Percentiles rank a stretch among this genome's conserved stretches.
phyloP scores from a whole-genome alignment of 2,113 vertebrate species.

The Malurus elegans region DNA sequence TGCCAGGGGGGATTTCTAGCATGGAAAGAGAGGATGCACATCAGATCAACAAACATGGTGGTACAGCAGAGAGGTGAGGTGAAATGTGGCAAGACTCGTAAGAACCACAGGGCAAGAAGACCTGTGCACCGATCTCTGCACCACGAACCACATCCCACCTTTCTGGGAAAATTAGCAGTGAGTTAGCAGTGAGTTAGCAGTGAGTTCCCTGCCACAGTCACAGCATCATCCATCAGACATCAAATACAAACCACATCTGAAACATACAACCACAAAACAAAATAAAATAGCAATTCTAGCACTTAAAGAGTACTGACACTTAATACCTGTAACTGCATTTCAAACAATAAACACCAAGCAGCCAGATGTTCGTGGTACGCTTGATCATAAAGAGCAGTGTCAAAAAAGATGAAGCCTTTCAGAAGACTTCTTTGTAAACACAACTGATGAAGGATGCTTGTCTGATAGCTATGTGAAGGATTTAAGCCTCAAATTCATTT shows the following conservation, averaged over 20 bases:
- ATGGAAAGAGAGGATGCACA: neutral
- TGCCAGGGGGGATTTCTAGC: neutral
- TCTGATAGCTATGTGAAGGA: neutral
- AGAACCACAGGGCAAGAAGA: neutral
- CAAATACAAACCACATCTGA: neutral
- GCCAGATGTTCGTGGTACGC: accelerated
- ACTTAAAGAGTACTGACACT: neutral
- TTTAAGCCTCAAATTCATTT: neutral
- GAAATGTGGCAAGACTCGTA: neutral
- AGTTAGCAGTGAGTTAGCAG: neutral
- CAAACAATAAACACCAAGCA: neutral
- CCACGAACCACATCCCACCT: neutral
- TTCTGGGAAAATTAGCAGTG: neutral
- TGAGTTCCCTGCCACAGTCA: neutral
- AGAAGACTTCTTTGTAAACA: neutral
- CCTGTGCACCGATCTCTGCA: neutral
- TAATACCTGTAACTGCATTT: neutral
- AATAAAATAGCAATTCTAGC: neutral
- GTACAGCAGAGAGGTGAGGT: neutral
- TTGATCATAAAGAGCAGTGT: neutral
- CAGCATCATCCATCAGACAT: neutral
- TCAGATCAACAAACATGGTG: neutral
- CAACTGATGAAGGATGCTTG: neutral
- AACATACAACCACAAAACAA: neutral
- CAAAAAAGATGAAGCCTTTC: neutral